Conservation (phyloP, 2,113 vertebrate species). For the Azemiops feae region DNA sequence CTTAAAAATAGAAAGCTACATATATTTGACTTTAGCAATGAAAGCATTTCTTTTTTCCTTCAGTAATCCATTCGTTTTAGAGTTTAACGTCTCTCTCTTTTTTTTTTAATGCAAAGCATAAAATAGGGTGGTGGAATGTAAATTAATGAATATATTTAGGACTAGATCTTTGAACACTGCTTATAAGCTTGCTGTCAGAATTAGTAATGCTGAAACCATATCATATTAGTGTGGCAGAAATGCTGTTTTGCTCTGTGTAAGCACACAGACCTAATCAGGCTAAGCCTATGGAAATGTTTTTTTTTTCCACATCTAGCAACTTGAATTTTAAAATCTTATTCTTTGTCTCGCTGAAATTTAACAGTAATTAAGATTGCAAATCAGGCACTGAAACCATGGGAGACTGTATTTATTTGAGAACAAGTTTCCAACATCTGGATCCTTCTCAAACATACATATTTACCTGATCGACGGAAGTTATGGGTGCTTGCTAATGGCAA, state of each 20-base stretch:
- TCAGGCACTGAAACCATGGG: not conserved
- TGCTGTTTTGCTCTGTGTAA: slow-evolving; percentile 37
- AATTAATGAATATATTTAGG: slow-evolving; percentile 30
- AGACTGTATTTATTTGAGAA: not conserved
- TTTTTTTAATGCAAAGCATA: slow-evolving; percentile 18
- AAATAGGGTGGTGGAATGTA: slow-evolving; percentile 26
- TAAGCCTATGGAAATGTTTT: slow-evolving; percentile 26
- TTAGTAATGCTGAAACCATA: slow-evolving; percentile 45
- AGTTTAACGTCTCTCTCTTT: slow-evolving; percentile 4
- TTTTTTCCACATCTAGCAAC: slow-evolving; percentile 40
- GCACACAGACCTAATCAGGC: slow-evolving; percentile 6
- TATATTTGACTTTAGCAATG: slow-evolving; percentile 26
- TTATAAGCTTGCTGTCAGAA: slow-evolving; percentile 48
- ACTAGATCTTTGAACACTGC: slow-evolving; percentile 13
- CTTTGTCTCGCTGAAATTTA: not conserved
- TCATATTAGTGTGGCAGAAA: slow-evolving; percentile 26
- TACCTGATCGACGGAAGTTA: not conserved
- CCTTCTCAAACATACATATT: not conserved
- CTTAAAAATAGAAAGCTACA: slow-evolving; percentile 29
- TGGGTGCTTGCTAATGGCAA: not conserved
- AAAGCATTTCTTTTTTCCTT: not conserved
- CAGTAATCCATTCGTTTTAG: slow-evolving; percentile 36
- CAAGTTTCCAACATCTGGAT: not conserved
- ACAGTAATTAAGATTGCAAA: slow-evolving; percentile 1
- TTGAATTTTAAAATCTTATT: slow-evolving; percentile 7